These are phyloP conservation scores for Melitaea cinxia DNA, from an alignment of 1,140 invertebrate genomes.

Conservation along the genomic window DNA sequence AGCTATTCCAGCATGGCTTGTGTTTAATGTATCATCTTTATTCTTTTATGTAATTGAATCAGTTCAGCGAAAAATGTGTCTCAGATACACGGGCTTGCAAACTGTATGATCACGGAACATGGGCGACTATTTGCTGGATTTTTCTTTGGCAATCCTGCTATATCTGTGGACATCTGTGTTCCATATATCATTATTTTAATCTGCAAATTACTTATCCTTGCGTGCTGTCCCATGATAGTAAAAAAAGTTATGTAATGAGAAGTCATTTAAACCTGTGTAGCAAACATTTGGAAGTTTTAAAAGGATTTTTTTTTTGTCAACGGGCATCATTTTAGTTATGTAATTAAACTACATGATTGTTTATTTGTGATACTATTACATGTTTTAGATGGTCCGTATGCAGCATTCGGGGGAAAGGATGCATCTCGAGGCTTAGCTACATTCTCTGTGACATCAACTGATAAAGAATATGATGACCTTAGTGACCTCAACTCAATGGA, in stretches of 20 bases:
- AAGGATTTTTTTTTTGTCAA: neutral
- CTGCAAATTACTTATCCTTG: no score
- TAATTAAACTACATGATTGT: neutral
- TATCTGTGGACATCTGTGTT: no score
- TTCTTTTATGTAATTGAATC: no score
- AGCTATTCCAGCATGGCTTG: no score
- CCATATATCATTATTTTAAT: no score
- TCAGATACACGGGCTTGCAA: no score
- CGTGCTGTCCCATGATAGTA: no score
- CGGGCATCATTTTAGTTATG: neutral
- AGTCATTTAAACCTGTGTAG: neutral
- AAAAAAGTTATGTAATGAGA: constrained; percentile 2
- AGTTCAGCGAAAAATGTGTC: no score
- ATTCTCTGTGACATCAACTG: constrained; percentile 92
- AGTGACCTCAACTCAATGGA: constrained; percentile 94
- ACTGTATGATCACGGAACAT: no score
- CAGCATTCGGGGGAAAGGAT: constrained; percentile 96
- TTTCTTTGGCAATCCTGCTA: no score
- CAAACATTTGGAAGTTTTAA: neutral
- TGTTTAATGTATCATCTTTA: no score
- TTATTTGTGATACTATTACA: neutral
- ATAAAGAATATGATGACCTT: constrained; percentile 96
- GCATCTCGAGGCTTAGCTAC: constrained; percentile 96
- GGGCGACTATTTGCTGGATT: no score
- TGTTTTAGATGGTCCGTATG: constrained; percentile 92